Conservation (phyloP, 2,888 invertebrate genomes). For the Lepidochrysops patricia region DNA sequence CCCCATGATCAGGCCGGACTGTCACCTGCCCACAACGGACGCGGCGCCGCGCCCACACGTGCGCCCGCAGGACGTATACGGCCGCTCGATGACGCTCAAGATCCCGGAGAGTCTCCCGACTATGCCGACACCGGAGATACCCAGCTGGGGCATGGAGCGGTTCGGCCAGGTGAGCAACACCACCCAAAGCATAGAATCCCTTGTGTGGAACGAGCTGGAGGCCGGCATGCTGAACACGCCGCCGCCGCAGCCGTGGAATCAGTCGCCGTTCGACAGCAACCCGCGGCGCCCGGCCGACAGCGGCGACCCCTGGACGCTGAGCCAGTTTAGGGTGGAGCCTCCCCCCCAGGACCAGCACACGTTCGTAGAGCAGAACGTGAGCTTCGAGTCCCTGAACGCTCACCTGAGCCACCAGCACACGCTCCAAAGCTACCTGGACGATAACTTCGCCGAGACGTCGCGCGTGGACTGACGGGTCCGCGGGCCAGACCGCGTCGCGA, state of each 20-base stretch:
- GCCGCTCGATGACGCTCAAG: slow-evolving; percentile 39
- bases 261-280: slow-evolving; percentile 44
- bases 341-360: slow-evolving; percentile 52
- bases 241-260: slow-evolving; percentile 50
- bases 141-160: slow-evolving; percentile 48
- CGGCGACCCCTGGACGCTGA: slow-evolving; percentile 56
- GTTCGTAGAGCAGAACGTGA: slow-evolving; percentile 56
- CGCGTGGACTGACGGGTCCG: slow-evolving; percentile 56
- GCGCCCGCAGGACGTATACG: slow-evolving; percentile 45
- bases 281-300: slow-evolving; percentile 40
- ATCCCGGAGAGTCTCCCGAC: slow-evolving; percentile 42
- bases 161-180: slow-evolving; percentile 41
- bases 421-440: slow-evolving; percentile 53
- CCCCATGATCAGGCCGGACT: slow-evolving; percentile 59
- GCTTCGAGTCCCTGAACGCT: slow-evolving; percentile 50
- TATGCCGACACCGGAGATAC: slow-evolving; percentile 40
- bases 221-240: slow-evolving; percentile 47
- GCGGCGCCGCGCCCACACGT: slow-evolving; percentile 37
- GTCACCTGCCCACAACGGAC: slow-evolving; percentile 58
- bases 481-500: not conserved
- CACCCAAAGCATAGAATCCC: slow-evolving; percentile 45
- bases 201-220: slow-evolving; percentile 35
- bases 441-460: slow-evolving; percentile 51
- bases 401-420: slow-evolving; percentile 42
- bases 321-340: slow-evolving; percentile 60